Evolutionary conservation across 2,797 vertebrate genomes (phyloP).

Genomic region (Smutsia gigantea): DNA sequence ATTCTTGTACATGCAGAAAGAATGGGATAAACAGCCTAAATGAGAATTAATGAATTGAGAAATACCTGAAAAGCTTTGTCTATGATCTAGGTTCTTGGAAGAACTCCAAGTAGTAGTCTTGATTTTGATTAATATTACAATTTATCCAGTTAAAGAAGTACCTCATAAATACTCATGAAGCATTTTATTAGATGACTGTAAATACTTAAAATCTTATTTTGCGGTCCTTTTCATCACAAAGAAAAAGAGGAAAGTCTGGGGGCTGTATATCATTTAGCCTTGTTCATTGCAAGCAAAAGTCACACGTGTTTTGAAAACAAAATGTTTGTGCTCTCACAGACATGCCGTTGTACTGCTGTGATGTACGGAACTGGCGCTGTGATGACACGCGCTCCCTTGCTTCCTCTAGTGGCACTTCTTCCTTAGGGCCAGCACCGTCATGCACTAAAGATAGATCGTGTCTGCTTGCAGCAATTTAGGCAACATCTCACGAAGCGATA

Average conservation of each 20-base stretch:
- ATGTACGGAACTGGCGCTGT: not conserved
- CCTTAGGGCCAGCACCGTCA: not conserved
- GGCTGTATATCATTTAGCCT: not conserved
- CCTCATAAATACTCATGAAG: conserved; percentile 90
- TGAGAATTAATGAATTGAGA: conserved; percentile 83
- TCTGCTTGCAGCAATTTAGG: not conserved
- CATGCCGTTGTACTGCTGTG: not conserved
- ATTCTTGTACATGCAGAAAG: conserved; percentile 82
- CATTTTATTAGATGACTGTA: conserved; percentile 87
- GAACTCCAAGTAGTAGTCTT: conserved; percentile 83
- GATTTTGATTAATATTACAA: conserved; percentile 89
- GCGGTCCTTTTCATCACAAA: conserved; percentile 82
- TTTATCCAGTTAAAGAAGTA: conserved; percentile 85
- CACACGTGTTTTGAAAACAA: not conserved
- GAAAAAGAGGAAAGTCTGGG: conserved; percentile 65
- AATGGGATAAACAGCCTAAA: conserved; percentile 83
- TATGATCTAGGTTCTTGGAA: conserved; percentile 81
- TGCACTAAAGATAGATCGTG: not conserved
- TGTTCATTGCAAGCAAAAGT: not conserved
- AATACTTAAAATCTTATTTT: conserved; percentile 88
- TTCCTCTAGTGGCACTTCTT: not conserved
- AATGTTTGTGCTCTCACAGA: not conserved
- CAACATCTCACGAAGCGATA: not conserved
- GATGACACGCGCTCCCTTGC: not conserved
- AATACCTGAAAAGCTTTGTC: conserved; percentile 84